Evolutionary conservation across 2,113 vertebrate species (phyloP), one percentile per base, ranked within the genome.

Genomic region (Phocoena phocoena): DNA sequence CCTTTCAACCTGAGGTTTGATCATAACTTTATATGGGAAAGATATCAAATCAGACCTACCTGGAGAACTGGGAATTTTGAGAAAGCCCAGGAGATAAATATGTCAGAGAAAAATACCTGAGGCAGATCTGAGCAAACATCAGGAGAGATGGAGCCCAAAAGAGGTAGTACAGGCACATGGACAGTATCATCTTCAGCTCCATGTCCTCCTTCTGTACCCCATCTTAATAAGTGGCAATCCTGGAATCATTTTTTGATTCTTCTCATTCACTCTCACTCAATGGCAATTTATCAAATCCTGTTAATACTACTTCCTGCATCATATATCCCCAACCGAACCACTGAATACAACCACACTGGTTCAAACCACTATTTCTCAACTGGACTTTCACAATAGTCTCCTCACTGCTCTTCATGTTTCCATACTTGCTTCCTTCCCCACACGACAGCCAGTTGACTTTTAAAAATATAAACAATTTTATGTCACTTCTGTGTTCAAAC

Each of bases 1-100:
- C 13, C 8, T 90, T 84, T 95, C 6, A 44, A 50, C 18, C 9
- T 95, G 58, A 93, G 31, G 14, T 68, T 82, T 79, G 31, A 93
- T 74, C 44, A 65, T 55, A 23, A 44, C 31, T 74, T 77, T 6
- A 36, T 15, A 50, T 33, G 25, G 3, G 26, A 65, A 79, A 89
- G 13, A 71, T 31, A 17, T 76, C 47, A 44, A 62, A 80, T 68
- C 25, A 74, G 38, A n/a, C 13, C 28, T 86, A 41, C 28, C 15
- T 47, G 20, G 58, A 88, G 47, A 84, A 38, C 0, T 81, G 26
- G 14, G 6, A 65, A 53, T 71, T 77, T 93, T 94, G 33, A 92
- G 33, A 95, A 93, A 82, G 13, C 50, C n/a, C 25, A 38, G 53
- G 1, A 90, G 47, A n/a, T 33, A 50, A 83, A 55, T n/a, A 53